Evolutionary conservation across 37 sponge, comb jelly and placozoan species (phyloP).

Genomic region (Halisarca cf. caerulea): DNA sequence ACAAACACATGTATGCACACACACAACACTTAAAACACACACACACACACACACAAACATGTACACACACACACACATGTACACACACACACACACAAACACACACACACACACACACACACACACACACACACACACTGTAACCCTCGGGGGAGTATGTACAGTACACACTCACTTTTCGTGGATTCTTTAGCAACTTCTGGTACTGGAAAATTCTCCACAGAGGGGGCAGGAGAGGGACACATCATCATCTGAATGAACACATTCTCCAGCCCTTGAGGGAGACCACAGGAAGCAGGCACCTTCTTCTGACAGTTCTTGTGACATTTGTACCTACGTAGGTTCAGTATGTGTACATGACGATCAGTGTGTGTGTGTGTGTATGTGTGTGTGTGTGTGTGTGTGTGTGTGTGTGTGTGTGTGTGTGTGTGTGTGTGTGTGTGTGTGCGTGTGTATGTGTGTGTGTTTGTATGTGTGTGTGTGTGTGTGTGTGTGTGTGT

Average conservation of each 20-base stretch:
- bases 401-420: no score
- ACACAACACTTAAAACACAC: background rate
- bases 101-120: no score
- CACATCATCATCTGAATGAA: slow-evolving; percentile 25
- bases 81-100: no score
- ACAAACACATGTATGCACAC: no score
- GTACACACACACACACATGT: background rate
- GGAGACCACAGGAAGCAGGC: slow-evolving; percentile 86
- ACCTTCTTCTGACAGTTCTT: slow-evolving; percentile 73
- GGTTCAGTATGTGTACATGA: background rate
- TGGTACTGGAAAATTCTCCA: slow-evolving; percentile 45
- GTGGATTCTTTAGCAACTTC: slow-evolving; percentile 61
- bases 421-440: no score
- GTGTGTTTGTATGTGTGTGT: no score
- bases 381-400: no score
- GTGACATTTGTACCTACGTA: slow-evolving; percentile 78
- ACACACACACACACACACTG: no score
- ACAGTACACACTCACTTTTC: slow-evolving; percentile 27
- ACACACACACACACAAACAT: background rate
- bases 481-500: no score
- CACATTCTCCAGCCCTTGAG: slow-evolving; percentile 65
- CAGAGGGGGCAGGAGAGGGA: slow-evolving; percentile 15
- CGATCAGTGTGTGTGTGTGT: background rate
- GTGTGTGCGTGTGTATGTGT: no score
- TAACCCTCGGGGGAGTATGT: no score